Evolutionary conservation across 2,797 vertebrate species (phyloP).

Genomic region (Argya squamiceps): DNA sequence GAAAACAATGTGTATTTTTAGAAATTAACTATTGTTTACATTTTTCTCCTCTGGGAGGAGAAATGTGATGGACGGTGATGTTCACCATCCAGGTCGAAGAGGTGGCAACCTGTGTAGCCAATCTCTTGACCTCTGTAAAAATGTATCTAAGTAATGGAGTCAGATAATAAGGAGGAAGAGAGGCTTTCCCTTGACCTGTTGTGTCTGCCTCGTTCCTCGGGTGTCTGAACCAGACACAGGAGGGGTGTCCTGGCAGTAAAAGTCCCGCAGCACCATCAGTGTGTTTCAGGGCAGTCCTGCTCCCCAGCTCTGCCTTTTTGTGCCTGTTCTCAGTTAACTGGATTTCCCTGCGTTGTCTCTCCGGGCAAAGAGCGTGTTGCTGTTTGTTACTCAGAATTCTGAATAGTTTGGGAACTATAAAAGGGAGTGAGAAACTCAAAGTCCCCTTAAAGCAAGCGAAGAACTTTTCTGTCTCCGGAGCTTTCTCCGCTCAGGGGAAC

Average conservation of each 20-base stretch:
- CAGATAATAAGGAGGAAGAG: no score
- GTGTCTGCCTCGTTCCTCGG: no score
- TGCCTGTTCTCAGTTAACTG: background rate
- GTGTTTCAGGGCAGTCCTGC: accelerated
- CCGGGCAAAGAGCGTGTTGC: background rate
- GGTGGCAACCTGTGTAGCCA: no score
- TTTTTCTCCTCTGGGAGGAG: no score
- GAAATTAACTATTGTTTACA: no score
- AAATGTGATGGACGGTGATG: no score
- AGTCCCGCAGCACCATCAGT: background rate
- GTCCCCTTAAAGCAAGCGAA: accelerated
- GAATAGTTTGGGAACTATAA: background rate
- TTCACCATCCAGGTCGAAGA: no score
- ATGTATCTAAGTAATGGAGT: no score
- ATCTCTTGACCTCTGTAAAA: no score
- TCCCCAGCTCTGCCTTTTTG: background rate
- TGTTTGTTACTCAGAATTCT: background rate
- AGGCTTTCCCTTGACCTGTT: no score
- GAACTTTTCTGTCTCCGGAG: background rate
- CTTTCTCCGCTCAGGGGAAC: background rate
- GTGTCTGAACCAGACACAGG: no score
- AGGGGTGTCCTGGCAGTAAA: accelerated
- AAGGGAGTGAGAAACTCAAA: background rate
- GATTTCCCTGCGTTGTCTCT: background rate
- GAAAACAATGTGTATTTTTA: no score